These are phyloP conservation scores for Chloroclysta siterata DNA, from an alignment of 2,888 invertebrate genomes.

Conservation along the genomic window DNA sequence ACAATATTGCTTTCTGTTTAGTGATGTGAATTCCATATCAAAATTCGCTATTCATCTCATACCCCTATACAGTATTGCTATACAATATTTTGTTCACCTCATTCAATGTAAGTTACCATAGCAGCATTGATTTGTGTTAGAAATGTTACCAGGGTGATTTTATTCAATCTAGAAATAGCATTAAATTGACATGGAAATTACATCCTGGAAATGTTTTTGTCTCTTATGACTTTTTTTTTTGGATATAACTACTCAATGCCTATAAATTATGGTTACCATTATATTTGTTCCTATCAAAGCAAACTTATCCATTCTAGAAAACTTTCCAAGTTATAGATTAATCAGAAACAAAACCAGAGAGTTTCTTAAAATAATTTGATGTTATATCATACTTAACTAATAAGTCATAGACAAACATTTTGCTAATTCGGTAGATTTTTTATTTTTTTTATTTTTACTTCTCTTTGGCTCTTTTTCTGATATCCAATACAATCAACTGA, in stretches of 20 bases:
- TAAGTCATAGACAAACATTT: too few relatives aligned
- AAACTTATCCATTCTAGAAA: conserved; percentile 6
- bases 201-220: conserved; percentile 34
- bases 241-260: not conserved
- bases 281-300: conserved; percentile 10
- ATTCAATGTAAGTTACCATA: not conserved
- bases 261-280: conserved; percentile 7
- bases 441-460: not conserved
- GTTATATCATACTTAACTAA: too few relatives aligned
- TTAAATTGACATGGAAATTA: conserved; percentile 65
- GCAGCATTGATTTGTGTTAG: not conserved
- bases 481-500: conserved; percentile 18
- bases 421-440: too few relatives aligned
- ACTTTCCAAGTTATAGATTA: conserved; percentile 4
- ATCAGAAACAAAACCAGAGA: conserved; percentile 20
- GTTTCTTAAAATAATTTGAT: too few relatives aligned
- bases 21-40: conserved; percentile 70
- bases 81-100: not conserved
- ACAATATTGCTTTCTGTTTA: conserved; percentile 39
- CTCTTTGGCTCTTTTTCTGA: conserved; percentile 16
- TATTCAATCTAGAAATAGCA: not conserved
- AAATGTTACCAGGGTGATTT: too few relatives aligned
- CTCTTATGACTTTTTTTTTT: not conserved
- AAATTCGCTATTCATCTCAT: not conserved
- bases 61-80: not conserved